Conservation (phyloP, 1,140 invertebrate genomes). For the Pseudomyrmex dendroicus region DNA sequence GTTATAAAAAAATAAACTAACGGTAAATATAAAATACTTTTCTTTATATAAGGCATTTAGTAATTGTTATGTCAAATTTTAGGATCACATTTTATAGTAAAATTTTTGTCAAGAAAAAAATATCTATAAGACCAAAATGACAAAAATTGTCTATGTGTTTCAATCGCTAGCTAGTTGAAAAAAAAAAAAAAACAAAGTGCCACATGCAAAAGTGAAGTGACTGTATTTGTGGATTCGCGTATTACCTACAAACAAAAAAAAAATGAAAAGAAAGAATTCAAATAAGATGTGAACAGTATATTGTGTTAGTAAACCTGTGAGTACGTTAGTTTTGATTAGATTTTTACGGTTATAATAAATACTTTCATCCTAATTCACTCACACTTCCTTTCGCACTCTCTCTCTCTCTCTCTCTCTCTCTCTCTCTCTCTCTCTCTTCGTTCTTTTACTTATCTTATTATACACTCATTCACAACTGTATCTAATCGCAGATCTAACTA, state of each 20-base stretch:
- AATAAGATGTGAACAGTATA: slow-evolving; percentile 33
- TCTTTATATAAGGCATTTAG: neutral
- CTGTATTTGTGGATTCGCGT: neutral
- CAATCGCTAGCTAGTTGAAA: neutral
- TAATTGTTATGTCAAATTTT: slow-evolving; percentile 2
- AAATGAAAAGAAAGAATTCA: slow-evolving; percentile 4
- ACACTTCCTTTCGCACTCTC: neutral
- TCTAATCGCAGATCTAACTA: slow-evolving; percentile 47
- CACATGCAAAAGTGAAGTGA: slow-evolving; percentile 39
- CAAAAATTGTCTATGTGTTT: slow-evolving; percentile 39
- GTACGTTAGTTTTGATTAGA: slow-evolving; percentile 53
- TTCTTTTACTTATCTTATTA: neutral
- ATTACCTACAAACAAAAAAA: slow-evolving; percentile 4
- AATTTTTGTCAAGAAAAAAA: too few species aligned
- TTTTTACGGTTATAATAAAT: slow-evolving; percentile 51
- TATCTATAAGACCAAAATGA: neutral
- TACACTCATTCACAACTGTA: neutral
- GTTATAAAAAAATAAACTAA: neutral
- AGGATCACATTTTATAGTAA: neutral
- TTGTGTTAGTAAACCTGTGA: slow-evolving; percentile 43
- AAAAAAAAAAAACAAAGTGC: slow-evolving; percentile 1
- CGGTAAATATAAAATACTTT: slow-evolving; percentile 1
- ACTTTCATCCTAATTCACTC: slow-evolving; percentile 36
- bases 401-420: neutral
- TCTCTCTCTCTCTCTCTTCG: neutral